Evolutionary conservation across 1,140 invertebrate species (phyloP), one percentile per base, ranked within the genome.

Genomic region (Stegodyphus mimosarum): DNA sequence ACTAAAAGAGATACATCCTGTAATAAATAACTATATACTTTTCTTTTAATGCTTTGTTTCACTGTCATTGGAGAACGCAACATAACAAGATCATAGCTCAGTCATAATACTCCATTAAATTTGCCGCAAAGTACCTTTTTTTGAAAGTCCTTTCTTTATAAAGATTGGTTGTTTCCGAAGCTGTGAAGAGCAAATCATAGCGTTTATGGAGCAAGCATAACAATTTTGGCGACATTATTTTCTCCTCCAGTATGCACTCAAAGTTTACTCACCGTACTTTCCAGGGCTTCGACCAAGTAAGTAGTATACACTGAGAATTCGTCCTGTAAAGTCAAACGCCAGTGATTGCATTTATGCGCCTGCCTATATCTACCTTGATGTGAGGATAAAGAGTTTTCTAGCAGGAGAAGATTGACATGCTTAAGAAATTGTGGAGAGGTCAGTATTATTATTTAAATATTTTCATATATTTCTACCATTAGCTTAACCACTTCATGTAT

Each of bases 21-120:
- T 66, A 83, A 83, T 83, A 83, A 83, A 74, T 72, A 83, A 83
- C 70, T 83, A 53, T 71, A 73, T 67, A 83, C 74, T 83, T 83
- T 72, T 6, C 72, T 52, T 60, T 66, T 66, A 73, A 74, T 83
- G 33, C n/a, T 49, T 71, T 33, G 80, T 83, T 83, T 83, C 55
- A 15, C 80, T 48, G 60, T 83, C 80, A 83, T 83, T 83, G 80
- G 80, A 48, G 48, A 17, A 33, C 71, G 55, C 71, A 74, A n/a
- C 80, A 83, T 83, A 74, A 83, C 48, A 64, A 72, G 49, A 33
- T 33, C 33, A 33, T 33, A 33, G 33, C 63, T 74, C 60, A 51
- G 17, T 52, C 60, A 66, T 66, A 74, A 74, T 83, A 74, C 71
- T 64, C 80, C 80, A 83, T 83, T 83, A 83, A 83, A 83, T 83